Conservation (phyloP, 2,797 vertebrate species). For the Synanceia verrucosa region DNA sequence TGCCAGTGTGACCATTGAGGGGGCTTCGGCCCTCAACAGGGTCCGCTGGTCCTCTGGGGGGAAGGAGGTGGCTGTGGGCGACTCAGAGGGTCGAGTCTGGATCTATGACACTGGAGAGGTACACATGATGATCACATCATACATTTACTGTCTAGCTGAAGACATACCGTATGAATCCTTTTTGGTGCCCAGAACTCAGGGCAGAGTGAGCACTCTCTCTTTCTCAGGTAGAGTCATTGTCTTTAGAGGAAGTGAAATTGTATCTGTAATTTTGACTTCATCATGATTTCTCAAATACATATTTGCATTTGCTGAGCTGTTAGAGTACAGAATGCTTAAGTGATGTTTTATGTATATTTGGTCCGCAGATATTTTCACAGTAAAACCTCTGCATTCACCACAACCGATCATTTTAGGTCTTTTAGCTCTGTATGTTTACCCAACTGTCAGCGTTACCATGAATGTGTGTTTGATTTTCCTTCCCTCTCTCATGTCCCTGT, state of each 20-base stretch:
- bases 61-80: constrained; percentile 96
- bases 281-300: background rate
- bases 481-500: constrained; percentile 57
- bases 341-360: constrained; percentile 36
- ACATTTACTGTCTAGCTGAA: background rate
- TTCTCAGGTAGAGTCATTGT: background rate
- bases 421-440: constrained; percentile 54
- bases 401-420: constrained; percentile 52
- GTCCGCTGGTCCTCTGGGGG: constrained; percentile 95
- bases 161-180: background rate
- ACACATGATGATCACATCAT: constrained; percentile 14
- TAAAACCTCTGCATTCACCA: constrained; percentile 51
- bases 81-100: constrained; percentile 97
- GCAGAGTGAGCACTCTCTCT: background rate
- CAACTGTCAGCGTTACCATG: constrained; percentile 52
- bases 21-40: constrained; percentile 93
- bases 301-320: background rate
- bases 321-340: background rate
- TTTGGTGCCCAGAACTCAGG: background rate
- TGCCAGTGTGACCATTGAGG: constrained; percentile 94
- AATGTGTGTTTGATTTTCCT: constrained; percentile 55
- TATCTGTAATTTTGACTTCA: background rate
- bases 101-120: constrained; percentile 99
- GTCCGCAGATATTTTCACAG: constrained; percentile 13
- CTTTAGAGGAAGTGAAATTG: background rate